Conservation (phyloP, 53 echinoderm and acorn worm species). For the Stichopus horrens region DNA sequence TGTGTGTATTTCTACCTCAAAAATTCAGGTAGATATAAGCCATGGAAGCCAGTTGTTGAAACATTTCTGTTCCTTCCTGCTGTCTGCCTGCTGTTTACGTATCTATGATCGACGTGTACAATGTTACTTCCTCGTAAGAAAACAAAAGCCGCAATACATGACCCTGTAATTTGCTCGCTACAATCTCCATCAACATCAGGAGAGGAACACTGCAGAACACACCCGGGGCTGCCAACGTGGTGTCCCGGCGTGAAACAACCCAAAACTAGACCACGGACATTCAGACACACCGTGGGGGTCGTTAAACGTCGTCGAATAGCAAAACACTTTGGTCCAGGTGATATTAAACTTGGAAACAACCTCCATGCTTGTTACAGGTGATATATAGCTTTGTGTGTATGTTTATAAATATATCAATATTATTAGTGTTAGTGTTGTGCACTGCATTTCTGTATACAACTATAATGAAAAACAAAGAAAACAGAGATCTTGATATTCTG, state of each 20-base stretch:
- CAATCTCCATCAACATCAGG: conserved; percentile 17
- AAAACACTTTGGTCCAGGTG: conserved; percentile 30
- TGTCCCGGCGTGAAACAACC: conserved; percentile 40
- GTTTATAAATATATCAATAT: neutral
- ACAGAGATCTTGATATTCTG: too few species aligned
- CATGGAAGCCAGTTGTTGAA: conserved; percentile 31
- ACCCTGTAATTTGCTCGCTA: conserved; percentile 36
- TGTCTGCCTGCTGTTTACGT: conserved; percentile 23
- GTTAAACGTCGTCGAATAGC: conserved; percentile 30
- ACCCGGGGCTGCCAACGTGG: conserved; percentile 37
- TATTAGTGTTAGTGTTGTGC: neutral
- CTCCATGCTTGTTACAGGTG: neutral
- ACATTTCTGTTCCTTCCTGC: conserved; percentile 19
- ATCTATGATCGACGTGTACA: conserved; percentile 14
- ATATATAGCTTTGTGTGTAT: neutral
- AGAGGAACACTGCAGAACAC: conserved; percentile 19
- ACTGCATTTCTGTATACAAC: neutral
- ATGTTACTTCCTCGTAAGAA: conserved; percentile 23
- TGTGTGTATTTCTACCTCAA: too few species aligned
- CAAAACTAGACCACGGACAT: conserved; percentile 45
- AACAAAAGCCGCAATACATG: conserved; percentile 41
- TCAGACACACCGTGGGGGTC: conserved; percentile 32
- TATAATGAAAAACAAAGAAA: too few species aligned
- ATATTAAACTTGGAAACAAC: conserved; percentile 5
- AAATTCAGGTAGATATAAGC: too few species aligned